Evolutionary conservation across 2,797 vertebrate genomes (phyloP), one percentile per base, ranked within the genome.

Genomic region (Anolis apletophallus): DNA sequence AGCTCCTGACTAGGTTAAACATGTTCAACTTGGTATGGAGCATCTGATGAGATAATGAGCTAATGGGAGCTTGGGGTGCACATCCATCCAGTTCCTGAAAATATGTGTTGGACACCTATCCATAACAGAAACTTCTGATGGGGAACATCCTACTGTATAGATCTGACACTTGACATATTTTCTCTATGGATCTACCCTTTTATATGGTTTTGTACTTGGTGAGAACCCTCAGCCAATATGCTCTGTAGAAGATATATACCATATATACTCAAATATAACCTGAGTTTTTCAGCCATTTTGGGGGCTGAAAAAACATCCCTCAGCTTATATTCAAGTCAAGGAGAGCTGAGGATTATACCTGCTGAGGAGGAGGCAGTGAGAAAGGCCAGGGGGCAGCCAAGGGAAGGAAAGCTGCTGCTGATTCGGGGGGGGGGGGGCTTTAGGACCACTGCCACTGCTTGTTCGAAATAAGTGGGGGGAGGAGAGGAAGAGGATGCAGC

Each of bases 1-100:
- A 94, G 96, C 95, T 97, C 90, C 92, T 96, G 95, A 89, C 86
- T 93, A 93, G 92, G 94, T 94, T 96, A 96, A 87, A 87, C 21
- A 85, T 92, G 92, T 91, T 93, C 87, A 81, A 92, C 93, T 95
- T 84, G 87, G 89, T 76, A 75, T 88, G 85, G 91, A 89, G 90
- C 17, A 91, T 81, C 5, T 26, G 61, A 0, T 0, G 80, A 55
- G 57, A 88, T 88, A 54, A 85, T 71, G 89, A 88, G 79, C 67
- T 77, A 17, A 89, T 7, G 6, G 0, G 13, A 91, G 23, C 80
- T 46, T 19, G 54, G 19, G 79, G 17, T 1, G 26, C 7, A 17
- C 40, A 71, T 36, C 52, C 50, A 64, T 67, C 67, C 5, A 57
- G 16, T 72, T 85, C 52, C 29, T 32, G 16, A 46, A 14, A 36